Evolutionary conservation across 2,888 invertebrate genomes (phyloP).

Genomic region (Temnothorax ravouxi): DNA sequence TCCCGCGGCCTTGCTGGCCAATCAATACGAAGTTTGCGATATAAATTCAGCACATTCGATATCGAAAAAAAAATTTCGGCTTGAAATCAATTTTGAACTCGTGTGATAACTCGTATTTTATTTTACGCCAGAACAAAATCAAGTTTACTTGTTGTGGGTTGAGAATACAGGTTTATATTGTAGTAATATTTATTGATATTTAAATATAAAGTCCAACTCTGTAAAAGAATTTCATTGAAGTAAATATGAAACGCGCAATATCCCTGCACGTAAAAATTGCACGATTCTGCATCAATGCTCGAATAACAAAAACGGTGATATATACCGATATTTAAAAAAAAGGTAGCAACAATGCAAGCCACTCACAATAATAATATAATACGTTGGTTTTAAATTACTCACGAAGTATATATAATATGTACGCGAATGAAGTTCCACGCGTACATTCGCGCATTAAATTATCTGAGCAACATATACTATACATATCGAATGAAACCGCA

Average conservation of each 20-base stretch:
- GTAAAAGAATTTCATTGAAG: constrained; percentile 17
- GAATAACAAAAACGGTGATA: constrained; percentile 16
- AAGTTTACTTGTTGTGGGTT: neutral
- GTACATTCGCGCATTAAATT: neutral
- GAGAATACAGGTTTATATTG: constrained; percentile 30
- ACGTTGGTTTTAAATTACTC: constrained; percentile 2
- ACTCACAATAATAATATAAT: constrained; percentile 9
- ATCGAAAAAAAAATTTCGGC: constrained; percentile 30
- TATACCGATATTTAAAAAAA: constrained; percentile 3
- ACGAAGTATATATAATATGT: neutral
- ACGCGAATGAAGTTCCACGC: neutral
- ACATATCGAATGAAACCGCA: neutral
- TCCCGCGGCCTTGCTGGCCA: constrained; percentile 21
- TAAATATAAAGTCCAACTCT: neutral
- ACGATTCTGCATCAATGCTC: neutral
- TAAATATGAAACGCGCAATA: constrained; percentile 3
- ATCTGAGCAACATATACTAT: constrained; percentile 5
- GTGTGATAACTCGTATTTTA: constrained; percentile 19
- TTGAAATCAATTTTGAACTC: constrained; percentile 39
- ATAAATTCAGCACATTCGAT: constrained; percentile 36
- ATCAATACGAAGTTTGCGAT: constrained; percentile 44
- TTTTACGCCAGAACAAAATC: constrained; percentile 32
- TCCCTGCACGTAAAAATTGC: neutral
- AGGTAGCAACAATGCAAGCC: neutral
- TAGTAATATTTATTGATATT: constrained; percentile 35